Evolutionary conservation across 1,140 invertebrate species (phyloP), one percentile per base, ranked within the genome.

Genomic region (Cydia fagiglandana): DNA sequence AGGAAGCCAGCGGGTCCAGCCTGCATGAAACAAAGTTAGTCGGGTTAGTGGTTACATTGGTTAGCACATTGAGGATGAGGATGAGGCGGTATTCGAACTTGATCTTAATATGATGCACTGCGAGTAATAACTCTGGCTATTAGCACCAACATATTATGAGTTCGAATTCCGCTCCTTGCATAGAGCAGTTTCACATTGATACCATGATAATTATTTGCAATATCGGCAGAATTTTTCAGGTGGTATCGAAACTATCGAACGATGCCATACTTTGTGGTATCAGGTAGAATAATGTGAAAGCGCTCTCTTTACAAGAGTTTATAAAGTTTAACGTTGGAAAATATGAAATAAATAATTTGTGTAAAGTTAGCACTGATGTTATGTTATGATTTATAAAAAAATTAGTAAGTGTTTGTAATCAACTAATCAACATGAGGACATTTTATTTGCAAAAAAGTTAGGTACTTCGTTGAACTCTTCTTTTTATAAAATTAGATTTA

Each of bases 1-100:
- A 97, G 95, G 95, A 97, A 97, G 94, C 96, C 96, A 91, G 96
- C 96, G 90, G 96, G 96, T 93, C 96, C 96, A 94, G 96, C 96
- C 96, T 97, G 86, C 88, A 82, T 87, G 85, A 74, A 91, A 91
- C 74, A 83, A 85, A 81, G 81, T 76, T 75, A 73, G 30, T 76
- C 2, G 13, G 24, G 80, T 88, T 88, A 86, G 82, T 87, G 73
- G 78, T 89, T 88, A 79, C 30, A 73, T 2, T 28, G 45, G 24
- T 34, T 73, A 74, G 56, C 13, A 64, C 38, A 7, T 17, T 17
- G 24, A 24, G 24, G 24, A 24, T 56, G 53, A 56, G n/a, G 10
- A 2, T 47, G 45, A 15, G 45, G 45, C 45, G 45, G 45, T 13
- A 47, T 47, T 15, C 45, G 2, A 45, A 45, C 41, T 45, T 13